A percentile compares a stretch with the other conserved stretches of the same genome.
Conservation (phyloP, 2,113 vertebrate species). For the Elachura formosa region DNA sequence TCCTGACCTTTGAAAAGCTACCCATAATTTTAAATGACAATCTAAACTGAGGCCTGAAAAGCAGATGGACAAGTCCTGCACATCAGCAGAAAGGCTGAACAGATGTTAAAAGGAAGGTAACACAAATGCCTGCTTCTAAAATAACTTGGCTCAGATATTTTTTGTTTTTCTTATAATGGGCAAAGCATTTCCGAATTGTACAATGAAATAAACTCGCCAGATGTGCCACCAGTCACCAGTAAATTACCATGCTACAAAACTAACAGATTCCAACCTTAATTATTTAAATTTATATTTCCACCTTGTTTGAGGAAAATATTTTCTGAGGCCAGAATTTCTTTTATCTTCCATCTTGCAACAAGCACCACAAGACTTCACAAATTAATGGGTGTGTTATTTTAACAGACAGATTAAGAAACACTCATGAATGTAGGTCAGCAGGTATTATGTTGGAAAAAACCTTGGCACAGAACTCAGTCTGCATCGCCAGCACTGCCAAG, state of each 20-base stretch:
- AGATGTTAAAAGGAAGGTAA: background rate
- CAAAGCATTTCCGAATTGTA: background rate
- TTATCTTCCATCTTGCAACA: slow-evolving; percentile 24
- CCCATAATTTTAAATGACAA: background rate
- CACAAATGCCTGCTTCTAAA: background rate
- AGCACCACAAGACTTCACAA: slow-evolving; percentile 2
- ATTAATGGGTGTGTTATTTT: slow-evolving; percentile 53
- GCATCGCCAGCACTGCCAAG: background rate
- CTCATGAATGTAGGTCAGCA: slow-evolving; percentile 52
- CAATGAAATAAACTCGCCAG: background rate
- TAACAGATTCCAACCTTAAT: background rate
- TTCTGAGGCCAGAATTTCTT: slow-evolving; percentile 38
- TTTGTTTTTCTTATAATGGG: background rate
- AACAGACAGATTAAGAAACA: slow-evolving; percentile 57
- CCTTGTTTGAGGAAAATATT: slow-evolving; percentile 17
- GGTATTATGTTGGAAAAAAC: slow-evolving; percentile 29
- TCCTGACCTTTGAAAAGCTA: background rate
- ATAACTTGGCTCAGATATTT: background rate
- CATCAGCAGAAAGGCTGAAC: background rate
- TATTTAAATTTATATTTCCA: slow-evolving; percentile 15
- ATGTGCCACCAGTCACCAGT: background rate
- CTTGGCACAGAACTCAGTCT: background rate
- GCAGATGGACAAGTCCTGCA: background rate
- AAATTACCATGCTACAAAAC: background rate
- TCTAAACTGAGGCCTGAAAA: background rate